Evolutionary conservation across 1,140 invertebrate genomes (phyloP).

Genomic region (Orussus abietinus): DNA sequence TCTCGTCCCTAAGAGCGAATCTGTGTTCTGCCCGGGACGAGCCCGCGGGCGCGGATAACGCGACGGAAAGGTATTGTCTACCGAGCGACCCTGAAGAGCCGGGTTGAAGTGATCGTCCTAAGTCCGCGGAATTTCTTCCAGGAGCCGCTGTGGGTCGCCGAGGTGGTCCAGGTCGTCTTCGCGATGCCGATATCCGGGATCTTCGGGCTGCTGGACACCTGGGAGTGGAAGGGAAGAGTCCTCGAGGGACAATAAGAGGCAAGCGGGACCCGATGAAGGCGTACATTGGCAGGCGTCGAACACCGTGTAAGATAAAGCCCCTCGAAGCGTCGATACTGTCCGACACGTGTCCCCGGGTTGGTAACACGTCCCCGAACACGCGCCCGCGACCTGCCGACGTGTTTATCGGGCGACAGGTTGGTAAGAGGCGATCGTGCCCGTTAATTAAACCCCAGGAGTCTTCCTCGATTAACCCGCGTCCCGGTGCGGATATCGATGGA

Average conservation of each 20-base stretch:
- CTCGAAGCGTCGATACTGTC: conserved; percentile 19
- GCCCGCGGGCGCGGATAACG: conserved; percentile 13
- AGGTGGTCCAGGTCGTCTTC: not conserved
- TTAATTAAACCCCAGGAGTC: conserved; percentile 33
- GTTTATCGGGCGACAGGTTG: conserved; percentile 22
- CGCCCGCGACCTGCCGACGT: conserved; percentile 22
- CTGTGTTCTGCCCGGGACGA: conserved; percentile 24
- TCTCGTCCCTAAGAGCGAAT: conserved; percentile 29
- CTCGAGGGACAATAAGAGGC: conserved; percentile 16
- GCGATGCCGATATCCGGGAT: not conserved
- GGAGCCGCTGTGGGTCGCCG: not conserved
- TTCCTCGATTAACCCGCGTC: not conserved
- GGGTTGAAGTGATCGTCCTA: not conserved
- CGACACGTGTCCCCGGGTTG: conserved; percentile 23
- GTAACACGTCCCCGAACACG: conserved; percentile 28
- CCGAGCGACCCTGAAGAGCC: no score
- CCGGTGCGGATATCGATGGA: not conserved
- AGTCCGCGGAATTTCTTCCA: not conserved
- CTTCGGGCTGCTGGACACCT: no score
- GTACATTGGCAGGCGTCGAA: conserved; percentile 28
- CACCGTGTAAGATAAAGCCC: conserved; percentile 32
- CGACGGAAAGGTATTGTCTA: conserved; percentile 25
- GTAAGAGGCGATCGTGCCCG: conserved; percentile 14
- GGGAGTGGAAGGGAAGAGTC: no score
- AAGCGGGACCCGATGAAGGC: conserved; percentile 21